phyloP scores from a whole-genome alignment of 2,888 invertebrate genomes.

The Corythucha ciliata region DNA sequence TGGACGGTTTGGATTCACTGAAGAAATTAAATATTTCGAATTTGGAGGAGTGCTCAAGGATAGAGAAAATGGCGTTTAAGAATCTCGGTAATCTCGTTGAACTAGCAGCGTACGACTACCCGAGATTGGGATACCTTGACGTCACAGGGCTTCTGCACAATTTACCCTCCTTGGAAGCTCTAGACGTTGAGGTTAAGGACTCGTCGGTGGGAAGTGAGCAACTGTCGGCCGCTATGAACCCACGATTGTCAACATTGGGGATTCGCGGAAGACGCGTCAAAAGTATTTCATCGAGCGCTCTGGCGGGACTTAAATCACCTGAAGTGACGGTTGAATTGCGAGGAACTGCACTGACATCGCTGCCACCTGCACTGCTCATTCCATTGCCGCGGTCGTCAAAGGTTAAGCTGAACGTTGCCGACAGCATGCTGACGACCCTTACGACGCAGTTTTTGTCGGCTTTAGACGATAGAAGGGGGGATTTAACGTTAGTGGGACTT shows the following conservation, averaged over 20 bases:
- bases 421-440: constrained; percentile 65
- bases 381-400: constrained; percentile 78
- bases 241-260: constrained; percentile 62
- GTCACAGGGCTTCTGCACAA: constrained; percentile 73
- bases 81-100: constrained; percentile 58
- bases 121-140: constrained; percentile 72
- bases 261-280: constrained; percentile 64
- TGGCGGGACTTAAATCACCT: constrained; percentile 70
- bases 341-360: constrained; percentile 66
- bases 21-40: constrained; percentile 47
- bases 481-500: constrained; percentile 63
- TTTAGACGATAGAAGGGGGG: constrained; percentile 69
- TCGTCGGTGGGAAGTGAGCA: constrained; percentile 71
- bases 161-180: constrained; percentile 59
- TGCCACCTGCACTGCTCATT: constrained; percentile 75
- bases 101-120: constrained; percentile 64
- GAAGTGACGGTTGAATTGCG: constrained; percentile 61
- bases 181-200: constrained; percentile 82
- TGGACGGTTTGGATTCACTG: constrained; percentile 59
- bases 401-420: constrained; percentile 66
- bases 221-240: constrained; percentile 66
- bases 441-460: constrained; percentile 69
- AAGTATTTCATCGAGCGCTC: constrained; percentile 69
- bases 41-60: constrained; percentile 59
- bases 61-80: constrained; percentile 74